These are phyloP conservation scores for Mormyrus lacerda DNA, from an alignment of 2,113 vertebrate species.

Conservation along the genomic window DNA sequence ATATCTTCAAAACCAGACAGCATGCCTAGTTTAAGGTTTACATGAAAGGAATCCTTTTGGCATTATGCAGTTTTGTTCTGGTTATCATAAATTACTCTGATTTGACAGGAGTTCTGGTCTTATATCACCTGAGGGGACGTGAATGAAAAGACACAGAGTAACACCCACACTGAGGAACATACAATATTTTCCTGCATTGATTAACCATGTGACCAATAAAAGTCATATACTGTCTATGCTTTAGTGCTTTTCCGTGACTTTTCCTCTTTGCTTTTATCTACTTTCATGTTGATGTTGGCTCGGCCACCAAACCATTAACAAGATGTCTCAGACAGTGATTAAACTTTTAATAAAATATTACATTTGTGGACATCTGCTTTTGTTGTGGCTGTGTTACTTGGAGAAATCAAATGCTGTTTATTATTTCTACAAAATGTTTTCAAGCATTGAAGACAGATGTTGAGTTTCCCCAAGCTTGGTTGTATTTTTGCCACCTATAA, in stretches of 20 bases:
- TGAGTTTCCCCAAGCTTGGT: neutral
- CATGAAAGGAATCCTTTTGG: neutral
- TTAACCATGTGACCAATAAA: neutral
- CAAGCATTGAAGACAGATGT: slow-evolving; percentile 8
- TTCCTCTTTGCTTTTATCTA: neutral
- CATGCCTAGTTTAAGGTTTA: neutral
- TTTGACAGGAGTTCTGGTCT: neutral
- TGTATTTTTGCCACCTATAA: neutral
- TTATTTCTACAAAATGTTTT: neutral
- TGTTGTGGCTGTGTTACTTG: neutral
- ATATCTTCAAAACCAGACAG: neutral
- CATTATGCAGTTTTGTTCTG: neutral
- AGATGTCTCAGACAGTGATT: neutral
- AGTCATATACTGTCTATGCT: neutral
- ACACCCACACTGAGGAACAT: neutral
- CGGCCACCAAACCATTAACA: neutral
- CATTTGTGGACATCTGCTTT: neutral
- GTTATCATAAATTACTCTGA: neutral
- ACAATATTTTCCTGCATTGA: neutral
- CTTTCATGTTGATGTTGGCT: neutral
- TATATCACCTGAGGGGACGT: neutral
- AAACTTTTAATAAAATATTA: neutral
- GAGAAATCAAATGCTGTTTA: neutral
- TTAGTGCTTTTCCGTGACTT: neutral
- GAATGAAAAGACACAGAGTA: neutral